Base-by-base conservation (phyloP, 2,888 invertebrate species). In the Pollenia angustigena region DNA sequence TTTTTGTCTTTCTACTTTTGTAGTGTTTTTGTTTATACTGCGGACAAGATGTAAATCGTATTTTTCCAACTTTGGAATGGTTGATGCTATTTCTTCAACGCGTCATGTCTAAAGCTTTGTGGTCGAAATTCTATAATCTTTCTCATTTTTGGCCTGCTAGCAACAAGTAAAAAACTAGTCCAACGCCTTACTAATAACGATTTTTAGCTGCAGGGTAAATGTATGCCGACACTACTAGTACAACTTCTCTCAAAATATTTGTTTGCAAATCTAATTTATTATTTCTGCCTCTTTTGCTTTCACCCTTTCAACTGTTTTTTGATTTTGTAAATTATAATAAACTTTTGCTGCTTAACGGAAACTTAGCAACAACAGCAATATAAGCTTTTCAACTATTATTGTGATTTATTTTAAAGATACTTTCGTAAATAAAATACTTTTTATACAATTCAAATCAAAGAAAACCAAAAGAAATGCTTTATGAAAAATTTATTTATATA, bases 371-470 rank as follows among this genome's bases (percentile, higher is more conserved):
- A 64, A 18, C 4, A 32, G 32, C 32, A 23, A 64, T 40, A 62
- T 50, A 54, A 62, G 50, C 76, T 62, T 69, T 82, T 76, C 48
- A 71, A 56, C 46, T 54, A 76, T 76, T 82, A 76, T 62, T 76
- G 69, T 69, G 69, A 76, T 76, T 82, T 82, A 68, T 23, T 81
- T 75, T 18, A 82, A 82, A 69, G 68, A 68, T 75, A 52, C 81
- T 69, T 74, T 52, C 56, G 69, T 69, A 48, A 54, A 54, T 52
- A 16, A 64, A 75, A 18, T 14, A 14, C 48, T 40, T 82, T 69
- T 69, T 18, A 40, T 3, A 50, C 18, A 66, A 66, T 74, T 42
- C 64, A 79, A 71, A 54, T 66, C 40, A 66, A 78, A 68, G 14
- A 32, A 78, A 46, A 64, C 64, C 46, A 16, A 64, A 76, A 16